A percentile compares a stretch with the other conserved stretches of the same genome.
Evolutionary conservation across 2,797 vertebrate species (phyloP).

Genomic region (Bryconaethiops microstoma): DNA sequence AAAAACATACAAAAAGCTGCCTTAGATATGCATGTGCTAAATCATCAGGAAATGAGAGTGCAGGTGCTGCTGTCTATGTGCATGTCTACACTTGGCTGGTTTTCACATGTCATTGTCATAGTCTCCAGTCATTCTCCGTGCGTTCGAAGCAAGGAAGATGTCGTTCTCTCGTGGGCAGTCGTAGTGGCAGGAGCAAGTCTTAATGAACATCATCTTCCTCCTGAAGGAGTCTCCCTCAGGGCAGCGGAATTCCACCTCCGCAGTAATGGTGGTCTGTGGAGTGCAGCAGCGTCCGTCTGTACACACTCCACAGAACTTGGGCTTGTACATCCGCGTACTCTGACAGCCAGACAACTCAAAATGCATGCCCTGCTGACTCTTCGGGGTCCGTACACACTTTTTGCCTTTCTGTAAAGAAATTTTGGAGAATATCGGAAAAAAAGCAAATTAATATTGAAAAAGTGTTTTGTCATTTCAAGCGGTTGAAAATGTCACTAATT

Average conservation of each 20-base stretch:
- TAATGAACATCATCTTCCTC: constrained; percentile 85
- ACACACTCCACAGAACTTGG: constrained; percentile 81
- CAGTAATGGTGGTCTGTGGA: constrained; percentile 70
- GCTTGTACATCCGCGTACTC: constrained; percentile 73
- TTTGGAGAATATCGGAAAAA: too few relatives aligned
- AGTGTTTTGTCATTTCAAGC: background rate
- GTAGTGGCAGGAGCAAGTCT: constrained; percentile 79
- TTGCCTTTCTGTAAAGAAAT: constrained; percentile 73
- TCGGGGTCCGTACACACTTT: constrained; percentile 76
- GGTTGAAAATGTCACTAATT: too few relatives aligned
- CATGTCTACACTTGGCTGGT: background rate
- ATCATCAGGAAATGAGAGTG: constrained; percentile 7
- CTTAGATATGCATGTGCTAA: constrained; percentile 34
- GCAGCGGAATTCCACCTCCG: constrained; percentile 78
- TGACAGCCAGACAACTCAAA: constrained; percentile 80
- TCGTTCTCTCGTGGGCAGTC: constrained; percentile 79
- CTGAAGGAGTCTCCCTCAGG: constrained; percentile 80
- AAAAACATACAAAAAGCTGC: constrained; percentile 49
- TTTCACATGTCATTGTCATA: constrained; percentile 65
- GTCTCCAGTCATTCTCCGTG: constrained; percentile 73
- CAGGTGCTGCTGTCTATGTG: constrained; percentile 33
- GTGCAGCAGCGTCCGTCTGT: constrained; percentile 80
- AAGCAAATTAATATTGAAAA: background rate
- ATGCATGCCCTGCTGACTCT: constrained; percentile 65
- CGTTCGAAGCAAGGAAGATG: constrained; percentile 76